Evolutionary conservation across 2,888 invertebrate genomes (phyloP).

Genomic region (Eurois occulta): DNA sequence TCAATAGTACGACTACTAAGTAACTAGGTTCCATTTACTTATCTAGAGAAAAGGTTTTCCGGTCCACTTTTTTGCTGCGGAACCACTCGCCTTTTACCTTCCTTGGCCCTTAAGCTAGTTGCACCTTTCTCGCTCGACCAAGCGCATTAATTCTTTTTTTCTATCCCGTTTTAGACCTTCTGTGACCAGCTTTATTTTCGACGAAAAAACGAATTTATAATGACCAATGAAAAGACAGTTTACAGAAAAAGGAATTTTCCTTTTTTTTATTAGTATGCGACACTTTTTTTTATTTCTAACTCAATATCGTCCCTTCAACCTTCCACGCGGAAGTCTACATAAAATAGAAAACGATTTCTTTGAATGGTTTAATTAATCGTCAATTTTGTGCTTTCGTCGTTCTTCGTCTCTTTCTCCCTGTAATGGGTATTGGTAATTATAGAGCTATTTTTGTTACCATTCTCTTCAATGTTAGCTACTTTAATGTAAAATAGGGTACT

Average conservation of each 20-base stretch:
- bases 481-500: not conserved
- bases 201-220: conserved; percentile 33
- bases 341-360: conserved; percentile 24
- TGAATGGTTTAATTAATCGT: conserved; percentile 35
- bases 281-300: conserved; percentile 1
- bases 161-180: conserved; percentile 35
- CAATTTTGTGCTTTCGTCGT: conserved; percentile 22
- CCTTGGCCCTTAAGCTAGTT: conserved; percentile 33
- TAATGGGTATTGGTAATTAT: not conserved
- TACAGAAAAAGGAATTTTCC: not conserved
- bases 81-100: conserved; percentile 41
- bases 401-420: too few species aligned
- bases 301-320: conserved; percentile 1
- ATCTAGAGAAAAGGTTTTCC: conserved; percentile 43
- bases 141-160: conserved; percentile 37
- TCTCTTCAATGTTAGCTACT: not conserved
- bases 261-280: not conserved
- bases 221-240: conserved; percentile 15
- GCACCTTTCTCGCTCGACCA: conserved; percentile 50
- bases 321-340: conserved; percentile 12
- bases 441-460: conserved; percentile 1
- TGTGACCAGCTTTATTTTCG: conserved; percentile 25
- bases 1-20: conserved; percentile 6
- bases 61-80: conserved; percentile 36
- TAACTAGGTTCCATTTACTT: not conserved